Conservation (phyloP, 1,140 invertebrate species). For the Zaprionus africanus region DNA sequence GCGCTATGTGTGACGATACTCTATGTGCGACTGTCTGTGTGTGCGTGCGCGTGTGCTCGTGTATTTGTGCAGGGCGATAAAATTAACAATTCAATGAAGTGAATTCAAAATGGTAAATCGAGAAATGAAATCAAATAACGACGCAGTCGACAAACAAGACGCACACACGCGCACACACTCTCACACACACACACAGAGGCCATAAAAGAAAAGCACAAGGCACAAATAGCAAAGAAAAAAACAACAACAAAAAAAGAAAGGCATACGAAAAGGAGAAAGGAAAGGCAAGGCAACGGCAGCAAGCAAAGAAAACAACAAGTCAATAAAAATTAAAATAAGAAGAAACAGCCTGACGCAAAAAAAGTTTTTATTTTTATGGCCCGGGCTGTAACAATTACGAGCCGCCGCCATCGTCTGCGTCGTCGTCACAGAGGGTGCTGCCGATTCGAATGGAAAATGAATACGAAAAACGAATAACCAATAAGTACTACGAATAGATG, state of each 20-base stretch:
- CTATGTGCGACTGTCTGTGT: constrained; percentile 6
- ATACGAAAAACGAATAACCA: constrained; percentile 34
- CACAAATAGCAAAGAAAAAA: constrained; percentile 28
- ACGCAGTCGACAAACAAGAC: constrained; percentile 33
- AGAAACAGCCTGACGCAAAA: constrained; percentile 49
- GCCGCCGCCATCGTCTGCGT: not conserved
- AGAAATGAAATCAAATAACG: constrained; percentile 68
- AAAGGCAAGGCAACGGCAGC: not conserved
- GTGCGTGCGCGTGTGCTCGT: constrained; percentile 8
- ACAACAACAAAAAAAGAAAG: constrained; percentile 11
- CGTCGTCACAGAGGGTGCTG: not conserved
- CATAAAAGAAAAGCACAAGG: constrained; percentile 55
- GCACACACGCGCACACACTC: constrained; percentile 31
- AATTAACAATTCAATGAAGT: constrained; percentile 82
- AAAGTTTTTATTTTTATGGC: constrained; percentile 59
- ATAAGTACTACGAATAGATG: constrained; percentile 14
- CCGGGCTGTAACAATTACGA: constrained; percentile 60
- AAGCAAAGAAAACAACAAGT: constrained; percentile 43
- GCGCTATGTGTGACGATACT: constrained; percentile 1
- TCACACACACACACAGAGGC: constrained; percentile 36
- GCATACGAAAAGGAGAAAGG: constrained; percentile 4
- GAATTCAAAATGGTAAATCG: constrained; percentile 76
- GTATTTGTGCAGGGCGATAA: constrained; percentile 53
- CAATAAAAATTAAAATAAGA: constrained; percentile 75
- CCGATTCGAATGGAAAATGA: constrained; percentile 18